Evolutionary conservation across 2,888 invertebrate species (phyloP).

Genomic region (Drosophila neonasuta): DNA sequence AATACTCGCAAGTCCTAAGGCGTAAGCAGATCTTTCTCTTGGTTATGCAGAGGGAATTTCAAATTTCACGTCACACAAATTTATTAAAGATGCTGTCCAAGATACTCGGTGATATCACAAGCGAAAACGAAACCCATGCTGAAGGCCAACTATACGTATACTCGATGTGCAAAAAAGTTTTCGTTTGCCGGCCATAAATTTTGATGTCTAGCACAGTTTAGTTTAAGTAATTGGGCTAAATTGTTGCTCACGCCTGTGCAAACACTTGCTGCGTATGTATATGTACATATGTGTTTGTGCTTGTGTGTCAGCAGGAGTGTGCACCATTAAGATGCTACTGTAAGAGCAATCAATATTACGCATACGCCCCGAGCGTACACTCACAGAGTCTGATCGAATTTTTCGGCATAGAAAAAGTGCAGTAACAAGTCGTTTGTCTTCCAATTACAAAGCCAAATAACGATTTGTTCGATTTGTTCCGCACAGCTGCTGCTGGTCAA

Average conservation of each 20-base stretch:
- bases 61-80: constrained; percentile 6
- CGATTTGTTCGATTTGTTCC: constrained; percentile 5
- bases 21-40: not conserved
- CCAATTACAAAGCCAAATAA: constrained; percentile 33
- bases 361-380: constrained; percentile 37
- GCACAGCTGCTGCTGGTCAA: constrained; percentile 7
- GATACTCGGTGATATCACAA: not conserved
- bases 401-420: constrained; percentile 10
- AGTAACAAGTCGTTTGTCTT: constrained; percentile 42
- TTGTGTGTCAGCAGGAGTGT: not conserved
- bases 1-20: not conserved
- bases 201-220: constrained; percentile 19
- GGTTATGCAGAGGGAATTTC: not conserved
- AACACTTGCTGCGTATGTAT: not conserved
- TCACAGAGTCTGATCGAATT: constrained; percentile 2
- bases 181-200: constrained; percentile 25
- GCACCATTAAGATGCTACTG: constrained; percentile 1
- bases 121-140: not conserved
- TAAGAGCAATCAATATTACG: constrained; percentile 48
- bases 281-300: no score
- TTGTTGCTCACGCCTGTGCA: constrained; percentile 25
- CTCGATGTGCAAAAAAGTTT: not conserved
- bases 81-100: constrained; percentile 20
- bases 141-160: not conserved
- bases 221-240: constrained; percentile 45